Evolutionary conservation across 2,113 vertebrate species (phyloP).

Genomic region (Murina feae): DNA sequence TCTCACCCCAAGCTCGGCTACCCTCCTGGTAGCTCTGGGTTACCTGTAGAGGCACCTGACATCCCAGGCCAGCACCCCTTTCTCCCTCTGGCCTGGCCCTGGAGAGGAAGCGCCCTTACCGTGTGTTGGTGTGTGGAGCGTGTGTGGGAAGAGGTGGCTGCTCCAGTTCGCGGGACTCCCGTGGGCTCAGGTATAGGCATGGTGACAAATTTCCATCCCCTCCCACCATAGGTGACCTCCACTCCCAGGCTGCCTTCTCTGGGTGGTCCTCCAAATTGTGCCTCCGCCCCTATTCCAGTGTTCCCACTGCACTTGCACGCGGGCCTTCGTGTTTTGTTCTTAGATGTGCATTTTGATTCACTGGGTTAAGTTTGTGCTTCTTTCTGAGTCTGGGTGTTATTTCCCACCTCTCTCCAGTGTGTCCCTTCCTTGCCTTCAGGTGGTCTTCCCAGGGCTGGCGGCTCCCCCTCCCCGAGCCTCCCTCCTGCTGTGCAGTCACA

Average conservation of each 20-base stretch:
- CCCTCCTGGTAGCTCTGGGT: not conserved
- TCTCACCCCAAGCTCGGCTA: not conserved
- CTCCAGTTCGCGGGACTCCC: too few species aligned
- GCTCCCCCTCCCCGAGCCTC: not conserved
- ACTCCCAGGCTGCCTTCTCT: not conserved
- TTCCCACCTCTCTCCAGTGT: accelerated
- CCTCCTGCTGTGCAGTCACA: not conserved
- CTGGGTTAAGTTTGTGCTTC: accelerated
- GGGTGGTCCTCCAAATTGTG: too few species aligned
- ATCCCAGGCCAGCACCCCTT: too few species aligned
- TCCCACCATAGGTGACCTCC: accelerated
- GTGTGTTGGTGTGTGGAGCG: not conserved
- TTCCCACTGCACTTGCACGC: not conserved
- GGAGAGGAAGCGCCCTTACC: not conserved
- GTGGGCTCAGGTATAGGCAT: too few species aligned
- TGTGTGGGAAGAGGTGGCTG: too few species aligned
- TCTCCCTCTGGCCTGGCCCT: not conserved
- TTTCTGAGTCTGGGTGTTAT: not conserved
- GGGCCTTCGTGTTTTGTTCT: not conserved
- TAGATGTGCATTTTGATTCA: not conserved
- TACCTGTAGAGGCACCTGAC: not conserved
- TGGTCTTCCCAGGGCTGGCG: too few species aligned
- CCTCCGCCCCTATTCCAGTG: not conserved
- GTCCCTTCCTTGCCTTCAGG: not conserved
- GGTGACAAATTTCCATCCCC: not conserved